A percentile compares a stretch with the other conserved stretches of the same genome.
phyloP scores from a whole-genome alignment of 53 echinoderm and acorn worm species.

The Astropecten irregularis region DNA sequence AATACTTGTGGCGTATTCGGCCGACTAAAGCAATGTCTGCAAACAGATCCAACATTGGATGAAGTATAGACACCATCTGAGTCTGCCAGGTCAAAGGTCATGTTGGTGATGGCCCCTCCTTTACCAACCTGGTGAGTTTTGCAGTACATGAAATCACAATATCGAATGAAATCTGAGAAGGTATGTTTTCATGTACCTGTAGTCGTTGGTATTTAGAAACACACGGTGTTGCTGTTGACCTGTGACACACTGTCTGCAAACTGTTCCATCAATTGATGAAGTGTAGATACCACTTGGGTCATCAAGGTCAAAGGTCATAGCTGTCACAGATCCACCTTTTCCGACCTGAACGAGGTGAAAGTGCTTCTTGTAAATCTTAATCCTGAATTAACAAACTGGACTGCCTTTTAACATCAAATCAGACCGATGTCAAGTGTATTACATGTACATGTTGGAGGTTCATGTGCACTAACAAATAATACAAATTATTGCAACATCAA shows the following conservation, averaged over 20 bases:
- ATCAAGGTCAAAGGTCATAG: constrained; percentile 70
- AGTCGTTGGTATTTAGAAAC: constrained; percentile 67
- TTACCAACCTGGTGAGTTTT: constrained; percentile 63
- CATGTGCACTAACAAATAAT: too few species aligned
- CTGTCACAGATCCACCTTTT: constrained; percentile 73
- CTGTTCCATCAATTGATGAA: constrained; percentile 74
- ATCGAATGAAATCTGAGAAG: background rate
- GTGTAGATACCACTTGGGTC: constrained; percentile 73
- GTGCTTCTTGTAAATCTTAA: too few species aligned
- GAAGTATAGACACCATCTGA: constrained; percentile 64
- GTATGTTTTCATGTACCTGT: too few species aligned
- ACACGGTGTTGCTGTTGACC: constrained; percentile 24
- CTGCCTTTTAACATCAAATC: too few species aligned
- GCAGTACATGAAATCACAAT: too few species aligned
- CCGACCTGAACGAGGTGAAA: constrained; percentile 62
- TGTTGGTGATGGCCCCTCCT: constrained; percentile 66
- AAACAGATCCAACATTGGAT: constrained; percentile 68
- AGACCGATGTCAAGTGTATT: too few species aligned
- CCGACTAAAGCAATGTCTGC: constrained; percentile 52
- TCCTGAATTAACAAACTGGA: too few species aligned
- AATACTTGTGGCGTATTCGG: constrained; percentile 11
- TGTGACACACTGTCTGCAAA: constrained; percentile 59
- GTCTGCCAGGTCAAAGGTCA: constrained; percentile 65
- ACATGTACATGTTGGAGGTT: too few species aligned
- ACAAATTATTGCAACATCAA: too few species aligned